phyloP scores from a whole-genome alignment of 2,888 invertebrate species.

The Meliscaeva auricollis region DNA sequence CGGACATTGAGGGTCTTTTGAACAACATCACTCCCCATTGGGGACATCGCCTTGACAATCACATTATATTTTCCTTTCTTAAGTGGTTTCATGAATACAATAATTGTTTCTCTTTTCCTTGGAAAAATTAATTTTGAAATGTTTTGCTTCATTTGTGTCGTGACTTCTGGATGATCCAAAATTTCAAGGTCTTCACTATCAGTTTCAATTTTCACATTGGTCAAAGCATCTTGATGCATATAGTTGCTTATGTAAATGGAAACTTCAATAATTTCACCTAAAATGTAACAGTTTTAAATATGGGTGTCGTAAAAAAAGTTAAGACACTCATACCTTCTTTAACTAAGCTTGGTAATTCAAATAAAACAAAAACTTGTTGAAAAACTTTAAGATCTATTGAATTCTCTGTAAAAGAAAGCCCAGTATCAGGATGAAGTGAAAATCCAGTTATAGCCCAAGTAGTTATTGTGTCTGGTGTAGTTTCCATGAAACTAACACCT shows the following conservation, averaged over 20 bases:
- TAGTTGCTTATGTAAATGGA: slow-evolving; percentile 91
- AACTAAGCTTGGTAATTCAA: slow-evolving; percentile 91
- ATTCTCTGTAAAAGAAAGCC: slow-evolving; percentile 88
- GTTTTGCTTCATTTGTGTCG: background rate
- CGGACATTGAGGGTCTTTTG: slow-evolving; percentile 87
- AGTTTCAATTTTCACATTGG: slow-evolving; percentile 88
- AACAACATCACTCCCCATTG: slow-evolving; percentile 85
- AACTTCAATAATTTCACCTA: slow-evolving; percentile 88
- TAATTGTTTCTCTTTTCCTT: slow-evolving; percentile 42
- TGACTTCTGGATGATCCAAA: slow-evolving; percentile 7
- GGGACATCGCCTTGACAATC: slow-evolving; percentile 87
- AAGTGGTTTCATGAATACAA: slow-evolving; percentile 90
- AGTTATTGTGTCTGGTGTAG: slow-evolving; percentile 90
- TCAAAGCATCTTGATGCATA: slow-evolving; percentile 86
- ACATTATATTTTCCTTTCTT: slow-evolving; percentile 88
- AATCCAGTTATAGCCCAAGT: slow-evolving; percentile 92
- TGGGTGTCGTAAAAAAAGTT: background rate
- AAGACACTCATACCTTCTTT: slow-evolving; percentile 85
- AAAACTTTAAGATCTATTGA: slow-evolving; percentile 88
- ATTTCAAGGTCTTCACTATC: slow-evolving; percentile 84
- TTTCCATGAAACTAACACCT: slow-evolving; percentile 84
- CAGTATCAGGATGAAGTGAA: slow-evolving; percentile 88
- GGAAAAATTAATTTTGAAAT: slow-evolving; percentile 13
- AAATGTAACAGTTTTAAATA: background rate
- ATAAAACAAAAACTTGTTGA: slow-evolving; percentile 90